Evolutionary conservation across 2,113 vertebrate genomes (phyloP).

Genomic region (Galbula dea): DNA sequence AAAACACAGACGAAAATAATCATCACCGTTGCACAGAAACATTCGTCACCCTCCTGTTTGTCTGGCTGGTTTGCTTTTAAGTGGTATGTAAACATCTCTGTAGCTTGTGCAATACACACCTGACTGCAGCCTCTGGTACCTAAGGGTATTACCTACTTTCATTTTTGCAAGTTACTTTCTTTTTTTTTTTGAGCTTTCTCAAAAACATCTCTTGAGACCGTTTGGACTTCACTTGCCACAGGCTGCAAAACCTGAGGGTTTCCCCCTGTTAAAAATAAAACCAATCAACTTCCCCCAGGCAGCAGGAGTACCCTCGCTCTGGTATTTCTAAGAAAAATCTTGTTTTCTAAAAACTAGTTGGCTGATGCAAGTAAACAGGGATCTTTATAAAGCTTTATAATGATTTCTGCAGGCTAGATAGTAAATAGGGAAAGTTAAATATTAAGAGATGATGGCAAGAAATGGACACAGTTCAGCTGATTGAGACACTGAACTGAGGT

Average conservation of each 20-base stretch:
- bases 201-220: not conserved
- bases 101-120: fast-evolving
- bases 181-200: not conserved
- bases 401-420: not conserved
- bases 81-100: not conserved
- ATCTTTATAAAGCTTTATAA: not conserved
- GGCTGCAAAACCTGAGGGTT: not conserved
- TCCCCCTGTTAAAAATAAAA: not conserved
- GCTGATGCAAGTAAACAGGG: not conserved
- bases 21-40: not conserved
- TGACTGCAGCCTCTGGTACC: not conserved
- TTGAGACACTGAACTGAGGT: not conserved
- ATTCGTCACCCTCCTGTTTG: fast-evolving
- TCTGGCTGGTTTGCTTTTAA: not conserved
- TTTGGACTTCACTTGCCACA: not conserved
- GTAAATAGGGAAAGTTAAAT: not conserved
- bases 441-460: not conserved
- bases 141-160: not conserved
- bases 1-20: not conserved
- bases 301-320: not conserved
- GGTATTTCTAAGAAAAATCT: not conserved
- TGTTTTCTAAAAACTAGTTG: not conserved
- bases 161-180: not conserved
- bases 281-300: not conserved
- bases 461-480: not conserved